Base-by-base conservation (phyloP, 2,888 invertebrate genomes). In the Sesia apiformis region DNA sequence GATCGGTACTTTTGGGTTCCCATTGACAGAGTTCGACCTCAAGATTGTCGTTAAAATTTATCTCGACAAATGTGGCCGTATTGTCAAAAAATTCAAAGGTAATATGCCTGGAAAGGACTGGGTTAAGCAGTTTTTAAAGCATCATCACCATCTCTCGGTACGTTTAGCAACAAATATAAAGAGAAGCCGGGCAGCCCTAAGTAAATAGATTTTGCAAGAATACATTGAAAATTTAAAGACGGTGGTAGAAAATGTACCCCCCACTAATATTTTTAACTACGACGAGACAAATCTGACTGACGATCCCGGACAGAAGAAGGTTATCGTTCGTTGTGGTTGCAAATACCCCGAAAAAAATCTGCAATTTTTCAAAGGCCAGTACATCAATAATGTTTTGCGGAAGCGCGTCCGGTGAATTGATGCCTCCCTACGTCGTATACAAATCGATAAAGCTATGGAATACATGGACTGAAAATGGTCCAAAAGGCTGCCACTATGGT, bases 131-230 rank as follows among this genome's bases (percentile, higher is more conserved):
- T 49, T 55, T 52, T 52, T 52, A 39, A 55, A 55, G 41, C 46
- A 40, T 38, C 52, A 55, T 55, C 52, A 46, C 23, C 39, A 8
- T 39, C 46, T 55, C 46, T 55, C 52, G 41, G 49, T 52, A 39
- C 52, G 52, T 43, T 55, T 55, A 40, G 52, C 55, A 39, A 52
- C 52, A 46, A 55, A 55, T 52, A 55, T 52, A 4, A 55, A 55
- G 52, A 43, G 40, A 43, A 55, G 40, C 55, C 42, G 52, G 52
- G 52, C 52, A 55, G 49, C 55, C 5, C 38, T 55, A 43, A 8
- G 5, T 5, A 55, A 55, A 52, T 7, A 55, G n/a, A 52, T 52
- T 53, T 42, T 42, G 42, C 42, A 42, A 42, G 42, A 42, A 7
- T n/a, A n/a, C n/a, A 42, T 42, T 42, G 7, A 42, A n/a, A n/a